Percentiles rank a stretch among this genome's conserved stretches.
Conservation (phyloP, 2,888 invertebrate genomes). For the Dione juno region DNA sequence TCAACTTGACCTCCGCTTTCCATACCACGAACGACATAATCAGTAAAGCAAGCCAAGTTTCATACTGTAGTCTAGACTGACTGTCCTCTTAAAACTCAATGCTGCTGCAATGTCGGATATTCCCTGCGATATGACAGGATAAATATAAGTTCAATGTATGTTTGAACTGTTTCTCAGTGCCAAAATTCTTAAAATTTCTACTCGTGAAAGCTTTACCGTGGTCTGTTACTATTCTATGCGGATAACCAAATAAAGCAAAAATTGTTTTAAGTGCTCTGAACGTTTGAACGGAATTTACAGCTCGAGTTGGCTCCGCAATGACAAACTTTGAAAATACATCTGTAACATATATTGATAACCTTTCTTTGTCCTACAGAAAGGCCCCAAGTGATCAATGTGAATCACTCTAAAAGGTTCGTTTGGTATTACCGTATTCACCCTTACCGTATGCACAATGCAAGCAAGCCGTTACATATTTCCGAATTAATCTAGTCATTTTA, state of each 20-base stretch:
- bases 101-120: no score
- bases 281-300: conserved; percentile 45
- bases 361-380: conserved; percentile 45
- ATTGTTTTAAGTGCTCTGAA: conserved; percentile 33
- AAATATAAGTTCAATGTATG: no score
- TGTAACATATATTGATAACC: conserved; percentile 47
- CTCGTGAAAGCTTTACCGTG: conserved; percentile 46
- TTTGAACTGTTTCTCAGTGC: conserved; percentile 44
- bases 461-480: conserved; percentile 50
- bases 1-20: no score
- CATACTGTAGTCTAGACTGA: no score
- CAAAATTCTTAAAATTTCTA: conserved; percentile 47
- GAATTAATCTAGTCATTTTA: conserved; percentile 44
- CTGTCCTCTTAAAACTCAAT: no score
- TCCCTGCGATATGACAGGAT: no score
- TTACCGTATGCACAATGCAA: no score
- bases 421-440: no score
- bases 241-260: conserved; percentile 42
- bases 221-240: conserved; percentile 40
- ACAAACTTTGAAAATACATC: conserved; percentile 43
- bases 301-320: no score
- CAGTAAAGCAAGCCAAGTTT: no score
- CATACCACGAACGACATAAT: no score
- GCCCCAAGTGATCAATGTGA: conserved; percentile 49
- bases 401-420: conserved; percentile 44